Conservation (phyloP, 1,140 invertebrate species). For the Phymorhynchus buccinoides region DNA sequence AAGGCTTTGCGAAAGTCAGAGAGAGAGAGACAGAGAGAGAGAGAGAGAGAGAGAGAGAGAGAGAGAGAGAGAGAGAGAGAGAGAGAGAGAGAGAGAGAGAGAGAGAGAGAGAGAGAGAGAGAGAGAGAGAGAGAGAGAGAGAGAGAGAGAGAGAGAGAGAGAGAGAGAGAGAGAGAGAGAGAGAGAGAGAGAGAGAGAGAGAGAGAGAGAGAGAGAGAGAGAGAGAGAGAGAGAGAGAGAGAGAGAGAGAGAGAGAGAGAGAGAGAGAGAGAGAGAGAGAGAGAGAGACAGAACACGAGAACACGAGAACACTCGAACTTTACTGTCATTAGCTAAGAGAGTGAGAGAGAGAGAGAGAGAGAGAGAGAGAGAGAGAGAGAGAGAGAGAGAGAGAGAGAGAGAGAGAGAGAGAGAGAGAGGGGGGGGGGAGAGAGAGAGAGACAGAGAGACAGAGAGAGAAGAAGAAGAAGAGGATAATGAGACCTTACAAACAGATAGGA, state of each 20-base stretch:
- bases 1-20: not conserved
- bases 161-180: not conserved
- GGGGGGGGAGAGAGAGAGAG: not conserved
- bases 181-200: not conserved
- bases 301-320: too few relatives aligned
- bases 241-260: not conserved
- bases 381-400: not conserved
- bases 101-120: not conserved
- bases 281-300: too few relatives aligned
- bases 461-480: not conserved
- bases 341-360: too few relatives aligned
- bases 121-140: not conserved
- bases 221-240: not conserved
- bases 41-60: not conserved
- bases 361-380: not conserved
- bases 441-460: not conserved
- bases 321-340: too few relatives aligned
- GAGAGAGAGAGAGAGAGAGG: conserved; percentile 2
- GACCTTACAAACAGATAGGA: too few relatives aligned
- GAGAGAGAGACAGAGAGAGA: not conserved
- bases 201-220: not conserved
- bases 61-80: not conserved
- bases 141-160: not conserved
- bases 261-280: not conserved
- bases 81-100: not conserved